Evolutionary conservation across 1,140 invertebrate species (phyloP), one percentile per base, ranked within the genome.

Genomic region (Ceratoteleas bidentatus): DNA sequence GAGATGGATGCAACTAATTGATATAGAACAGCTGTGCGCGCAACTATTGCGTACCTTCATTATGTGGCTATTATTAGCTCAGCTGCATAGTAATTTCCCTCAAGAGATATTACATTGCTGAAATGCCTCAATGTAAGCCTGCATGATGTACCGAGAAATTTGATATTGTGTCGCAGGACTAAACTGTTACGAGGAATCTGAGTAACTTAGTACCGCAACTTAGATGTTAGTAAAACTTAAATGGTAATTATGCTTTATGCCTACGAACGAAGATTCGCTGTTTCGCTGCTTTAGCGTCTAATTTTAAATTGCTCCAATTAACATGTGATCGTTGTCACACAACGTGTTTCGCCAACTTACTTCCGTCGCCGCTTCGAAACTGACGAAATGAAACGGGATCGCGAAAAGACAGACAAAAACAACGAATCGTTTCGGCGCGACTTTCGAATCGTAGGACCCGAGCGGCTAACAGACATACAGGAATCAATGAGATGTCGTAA

Each of bases 51-150:
- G 75, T 79, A 79, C 75, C 75, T 79, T 79, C 74, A 83, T 83
- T 83, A 75, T 69, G 65, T 79, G 65, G 70, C 81, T 79, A 83
- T 83, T 83, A 83, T 83, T 83, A 83, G 72, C 76, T 83, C 76
- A 73, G 76, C 72, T 79, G 76, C 76, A 79, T 76, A 50, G 81
- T 79, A 83, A 83, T 83, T 83, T 79, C 76, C 75, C 76, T 74
- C 75, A 79, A 83, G 81, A 83, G 81, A 83, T 83, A 83, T 83
- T 83, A 83, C 81, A 83, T 83, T 79, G 81, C 81, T 79, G 81
- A 83, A 76, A 83, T 83, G 43, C 81, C 75, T 70, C 75, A 83
- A 79, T 79, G 81, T 72, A 79, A 83, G 81, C 81, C 43, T 77
- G 69, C 64, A 78, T 79, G 75, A 83, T 74, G 81, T 76, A 83